phyloP scores from a whole-genome alignment of 2,797 vertebrate genomes.

The Enteromius unitaeniatus region DNA sequence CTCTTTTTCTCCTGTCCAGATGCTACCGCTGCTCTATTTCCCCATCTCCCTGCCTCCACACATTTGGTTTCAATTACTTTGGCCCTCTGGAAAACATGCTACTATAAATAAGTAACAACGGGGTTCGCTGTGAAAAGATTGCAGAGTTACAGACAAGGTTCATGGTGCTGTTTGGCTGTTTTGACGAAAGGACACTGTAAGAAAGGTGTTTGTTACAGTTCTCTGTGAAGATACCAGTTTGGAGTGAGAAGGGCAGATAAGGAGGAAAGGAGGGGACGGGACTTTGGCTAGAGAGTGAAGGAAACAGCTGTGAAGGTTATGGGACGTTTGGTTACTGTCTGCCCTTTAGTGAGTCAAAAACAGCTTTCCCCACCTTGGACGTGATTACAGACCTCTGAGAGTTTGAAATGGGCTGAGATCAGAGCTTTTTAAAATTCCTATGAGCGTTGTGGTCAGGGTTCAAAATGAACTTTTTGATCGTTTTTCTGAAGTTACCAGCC shows the following conservation, averaged over 20 bases:
- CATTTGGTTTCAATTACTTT: slow-evolving; percentile 80
- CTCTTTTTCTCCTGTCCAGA: slow-evolving; percentile 42
- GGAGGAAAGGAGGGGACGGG: neutral
- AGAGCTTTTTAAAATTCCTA: slow-evolving; percentile 8
- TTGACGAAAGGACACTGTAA: neutral
- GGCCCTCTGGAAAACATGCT: slow-evolving; percentile 66
- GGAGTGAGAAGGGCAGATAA: slow-evolving; percentile 25
- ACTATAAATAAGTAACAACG: slow-evolving; percentile 79
- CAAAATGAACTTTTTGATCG: too few species aligned
- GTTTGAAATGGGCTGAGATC: slow-evolving; percentile 24
- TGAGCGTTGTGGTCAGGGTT: neutral
- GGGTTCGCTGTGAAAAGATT: slow-evolving; percentile 65
- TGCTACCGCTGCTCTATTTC: slow-evolving; percentile 38
- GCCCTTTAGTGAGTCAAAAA: slow-evolving; percentile 40
- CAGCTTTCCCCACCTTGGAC: slow-evolving; percentile 1
- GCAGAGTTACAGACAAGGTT: slow-evolving; percentile 21
- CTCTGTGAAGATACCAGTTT: slow-evolving; percentile 8
- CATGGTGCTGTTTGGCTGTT: slow-evolving; percentile 18
- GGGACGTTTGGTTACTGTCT: slow-evolving; percentile 26
- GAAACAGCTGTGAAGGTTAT: slow-evolving; percentile 53
- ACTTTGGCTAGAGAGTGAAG: slow-evolving; percentile 43
- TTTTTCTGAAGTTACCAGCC: too few species aligned
- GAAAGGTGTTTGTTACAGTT: slow-evolving; percentile 39
- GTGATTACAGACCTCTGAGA: slow-evolving; percentile 12
- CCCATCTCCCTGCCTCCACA: slow-evolving; percentile 63